Conservation (phyloP, 2,113 vertebrate genomes). For the Hippocampus guttulatus region DNA sequence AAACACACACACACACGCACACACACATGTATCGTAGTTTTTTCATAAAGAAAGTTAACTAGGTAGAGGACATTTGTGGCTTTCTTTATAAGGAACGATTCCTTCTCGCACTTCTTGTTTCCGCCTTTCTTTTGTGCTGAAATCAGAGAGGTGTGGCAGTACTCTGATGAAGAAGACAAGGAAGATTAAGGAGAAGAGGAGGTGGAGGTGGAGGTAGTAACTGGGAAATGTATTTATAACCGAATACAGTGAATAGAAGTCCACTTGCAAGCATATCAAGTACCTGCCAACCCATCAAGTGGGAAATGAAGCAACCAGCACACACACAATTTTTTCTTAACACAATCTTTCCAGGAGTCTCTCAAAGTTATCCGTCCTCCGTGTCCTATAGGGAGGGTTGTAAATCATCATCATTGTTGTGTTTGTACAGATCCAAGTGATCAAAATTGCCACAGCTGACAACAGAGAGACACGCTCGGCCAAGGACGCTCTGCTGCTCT, state of each 20-base stretch:
- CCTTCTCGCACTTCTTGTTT: slow-evolving; percentile 10
- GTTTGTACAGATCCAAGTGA: slow-evolving; percentile 84
- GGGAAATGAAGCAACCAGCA: background rate
- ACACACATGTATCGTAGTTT: background rate
- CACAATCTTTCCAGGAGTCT: background rate
- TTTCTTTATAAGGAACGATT: slow-evolving; percentile 11
- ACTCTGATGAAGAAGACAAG: slow-evolving; percentile 6
- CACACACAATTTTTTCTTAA: background rate
- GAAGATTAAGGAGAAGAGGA: slow-evolving; percentile 4
- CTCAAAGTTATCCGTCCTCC: background rate
- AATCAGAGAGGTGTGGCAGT: slow-evolving; percentile 46
- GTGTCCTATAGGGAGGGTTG: background rate
- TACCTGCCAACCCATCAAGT: background rate
- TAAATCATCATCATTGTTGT: background rate
- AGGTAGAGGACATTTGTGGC: background rate
- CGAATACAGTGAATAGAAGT: slow-evolving; percentile 31
- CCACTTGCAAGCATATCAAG: slow-evolving; percentile 9
- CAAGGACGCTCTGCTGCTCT: slow-evolving; percentile 91
- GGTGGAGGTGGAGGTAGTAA: slow-evolving; percentile 22
- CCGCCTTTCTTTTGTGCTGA: slow-evolving; percentile 23
- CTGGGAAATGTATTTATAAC: slow-evolving; percentile 28
- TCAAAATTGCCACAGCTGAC: slow-evolving; percentile 92
- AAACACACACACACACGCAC: too few species aligned
- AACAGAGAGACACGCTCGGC: slow-evolving; percentile 92
- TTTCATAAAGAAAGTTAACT: background rate